phyloP scores from a whole-genome alignment of 2,797 vertebrate genomes.

The Anguilla pacifica region DNA sequence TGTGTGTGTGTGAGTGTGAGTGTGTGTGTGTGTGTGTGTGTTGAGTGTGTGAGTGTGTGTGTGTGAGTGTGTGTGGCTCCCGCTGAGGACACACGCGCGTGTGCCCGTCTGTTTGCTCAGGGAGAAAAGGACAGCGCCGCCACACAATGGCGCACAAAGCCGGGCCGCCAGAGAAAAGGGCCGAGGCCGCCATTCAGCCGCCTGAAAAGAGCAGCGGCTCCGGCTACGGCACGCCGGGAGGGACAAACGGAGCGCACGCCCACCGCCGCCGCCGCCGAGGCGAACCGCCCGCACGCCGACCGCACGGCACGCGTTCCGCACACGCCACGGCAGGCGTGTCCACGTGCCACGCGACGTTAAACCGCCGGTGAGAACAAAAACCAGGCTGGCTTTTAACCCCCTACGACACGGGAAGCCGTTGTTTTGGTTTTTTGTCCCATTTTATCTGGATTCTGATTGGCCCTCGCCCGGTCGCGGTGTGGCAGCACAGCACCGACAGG shows the following conservation, averaged over 20 bases:
- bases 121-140: not conserved
- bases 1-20: too few relatives aligned
- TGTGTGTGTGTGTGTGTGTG: too few relatives aligned
- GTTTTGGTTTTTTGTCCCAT: not conserved
- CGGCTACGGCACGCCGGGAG: slow-evolving; percentile 57
- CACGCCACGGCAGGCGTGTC: not conserved
- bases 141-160: slow-evolving; percentile 63
- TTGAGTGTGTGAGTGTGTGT: too few relatives aligned
- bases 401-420: not conserved
- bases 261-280: not conserved
- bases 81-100: too few relatives aligned
- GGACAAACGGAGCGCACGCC: slow-evolving; percentile 55
- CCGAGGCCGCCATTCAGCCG: slow-evolving; percentile 69
- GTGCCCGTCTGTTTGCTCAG: not conserved
- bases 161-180: slow-evolving; percentile 65
- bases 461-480: not conserved
- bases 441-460: not conserved
- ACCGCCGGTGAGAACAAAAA: not conserved
- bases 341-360: not conserved
- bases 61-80: too few relatives aligned
- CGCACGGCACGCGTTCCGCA: not conserved
- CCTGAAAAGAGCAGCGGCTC: slow-evolving; percentile 50
- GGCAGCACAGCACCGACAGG: not conserved
- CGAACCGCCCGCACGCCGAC: not conserved
- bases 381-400: too few relatives aligned